These are phyloP conservation scores for Epirrhoe alternata DNA, from an alignment of 2,888 invertebrate genomes.

Conservation along the genomic window DNA sequence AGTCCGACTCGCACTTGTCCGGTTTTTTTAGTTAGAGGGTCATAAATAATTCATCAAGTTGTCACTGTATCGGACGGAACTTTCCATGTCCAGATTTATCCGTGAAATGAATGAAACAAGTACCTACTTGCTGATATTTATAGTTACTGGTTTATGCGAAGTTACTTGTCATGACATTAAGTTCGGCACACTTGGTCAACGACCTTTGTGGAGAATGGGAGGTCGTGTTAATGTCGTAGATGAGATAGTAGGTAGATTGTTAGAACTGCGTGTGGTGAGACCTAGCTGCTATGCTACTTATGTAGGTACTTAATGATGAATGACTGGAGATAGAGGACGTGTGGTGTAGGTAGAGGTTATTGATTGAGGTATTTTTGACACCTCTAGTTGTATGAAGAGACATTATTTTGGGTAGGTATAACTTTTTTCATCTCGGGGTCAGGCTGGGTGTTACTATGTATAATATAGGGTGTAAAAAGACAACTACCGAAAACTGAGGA, in stretches of 20 bases:
- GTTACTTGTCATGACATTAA: slow-evolving; percentile 37
- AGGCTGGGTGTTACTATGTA: too few species aligned
- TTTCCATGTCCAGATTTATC: slow-evolving; percentile 1
- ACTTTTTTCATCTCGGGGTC: too few species aligned
- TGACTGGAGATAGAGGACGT: too few species aligned
- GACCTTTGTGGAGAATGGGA: slow-evolving; percentile 35
- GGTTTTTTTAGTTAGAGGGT: too few species aligned
- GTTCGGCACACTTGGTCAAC: slow-evolving; percentile 31
- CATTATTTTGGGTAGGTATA: too few species aligned
- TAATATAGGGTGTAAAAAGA: too few species aligned
- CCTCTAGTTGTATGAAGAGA: too few species aligned
- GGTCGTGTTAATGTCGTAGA: slow-evolving; percentile 12
- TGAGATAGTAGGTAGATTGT: not conserved
- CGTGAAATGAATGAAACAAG: slow-evolving; percentile 4
- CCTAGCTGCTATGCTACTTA: not conserved
- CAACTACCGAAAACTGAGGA: too few species aligned
- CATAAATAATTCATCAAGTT: not conserved
- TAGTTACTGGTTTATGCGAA: slow-evolving; percentile 27
- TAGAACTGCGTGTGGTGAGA: not conserved
- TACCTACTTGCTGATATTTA: slow-evolving; percentile 33
- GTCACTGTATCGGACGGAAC: not conserved
- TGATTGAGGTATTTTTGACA: too few species aligned
- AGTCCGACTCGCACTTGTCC: too few species aligned
- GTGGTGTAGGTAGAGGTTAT: too few species aligned
- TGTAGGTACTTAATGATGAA: too few species aligned